phyloP scores from a whole-genome alignment of 1,140 invertebrate genomes.

The Leptopilina boulardi region DNA sequence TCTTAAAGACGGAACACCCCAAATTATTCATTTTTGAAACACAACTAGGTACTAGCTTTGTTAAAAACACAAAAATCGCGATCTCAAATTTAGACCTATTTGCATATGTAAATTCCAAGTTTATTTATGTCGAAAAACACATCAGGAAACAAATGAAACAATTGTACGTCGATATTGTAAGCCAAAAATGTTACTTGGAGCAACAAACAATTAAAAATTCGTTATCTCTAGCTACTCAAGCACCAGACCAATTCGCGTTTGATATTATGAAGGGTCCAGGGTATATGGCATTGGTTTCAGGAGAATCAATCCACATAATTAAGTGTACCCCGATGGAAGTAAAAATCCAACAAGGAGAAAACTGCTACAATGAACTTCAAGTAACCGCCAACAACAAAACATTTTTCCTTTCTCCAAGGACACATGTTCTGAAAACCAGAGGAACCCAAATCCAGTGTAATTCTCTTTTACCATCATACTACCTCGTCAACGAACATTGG shows the following conservation, averaged over 20 bases:
- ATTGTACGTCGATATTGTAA: constrained; percentile 44
- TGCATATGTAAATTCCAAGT: not conserved
- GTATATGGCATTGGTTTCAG: constrained; percentile 37
- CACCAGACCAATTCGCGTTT: constrained; percentile 50
- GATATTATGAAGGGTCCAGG: constrained; percentile 46
- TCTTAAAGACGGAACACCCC: too few relatives aligned
- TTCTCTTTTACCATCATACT: too few relatives aligned
- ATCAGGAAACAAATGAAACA: not conserved
- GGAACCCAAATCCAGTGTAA: constrained; percentile 14
- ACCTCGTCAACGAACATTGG: too few relatives aligned
- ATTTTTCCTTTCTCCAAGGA: not conserved
- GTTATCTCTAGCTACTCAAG: constrained; percentile 37
- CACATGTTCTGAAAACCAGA: not conserved
- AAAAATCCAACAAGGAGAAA: not conserved
- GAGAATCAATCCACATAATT: constrained; percentile 44
- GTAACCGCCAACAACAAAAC: not conserved
- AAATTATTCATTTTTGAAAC: too few relatives aligned
- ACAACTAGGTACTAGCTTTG: too few relatives aligned
- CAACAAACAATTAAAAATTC: constrained; percentile 41
- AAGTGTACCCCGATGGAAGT: constrained; percentile 42
- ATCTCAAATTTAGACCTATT: not conserved
- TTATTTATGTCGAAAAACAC: not conserved
- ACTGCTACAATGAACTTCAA: constrained; percentile 24
- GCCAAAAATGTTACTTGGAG: constrained; percentile 45
- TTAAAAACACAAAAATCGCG: too few relatives aligned